Evolutionary conservation across 30 jellyfish, hydroid and myxozoan genomes (phyloP), one percentile per base, ranked within the genome.

Genomic region (Aurelia sp.): DNA sequence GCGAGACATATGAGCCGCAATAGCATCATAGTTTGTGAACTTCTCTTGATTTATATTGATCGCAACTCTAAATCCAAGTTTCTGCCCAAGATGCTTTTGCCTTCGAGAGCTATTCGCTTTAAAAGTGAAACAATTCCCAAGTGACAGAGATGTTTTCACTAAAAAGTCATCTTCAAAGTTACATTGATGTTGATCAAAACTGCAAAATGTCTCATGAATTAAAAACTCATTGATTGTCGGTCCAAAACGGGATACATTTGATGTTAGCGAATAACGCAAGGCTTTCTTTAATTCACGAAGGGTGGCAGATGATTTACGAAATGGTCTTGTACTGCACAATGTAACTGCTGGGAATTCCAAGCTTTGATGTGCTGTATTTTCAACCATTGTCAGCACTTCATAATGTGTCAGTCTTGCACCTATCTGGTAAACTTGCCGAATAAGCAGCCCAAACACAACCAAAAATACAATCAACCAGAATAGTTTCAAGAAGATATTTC

Each of bases 121-220:
- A 10, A 59, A 59, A n/a, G 69, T 59, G 69, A 59, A 59, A 21
- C 69, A 59, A 18, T 59, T 59, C 69, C 69, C 69, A n/a, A 59
- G 33, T 9, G 69, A 13, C 69, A 8, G 16, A 59, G 69, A 18
- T 59, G 69, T 9, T 18, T 8, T 18, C 35, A 59, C 33, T 4
- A 21, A n/a, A 12, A 59, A 59, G 33, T 59, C 69, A 4, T 59
- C 35, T 21, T 15, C 4, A 59, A 59, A 59, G 6, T 21, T n/a
- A 21, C 69, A 59, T 15, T 59, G 24, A n/a, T 5, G 33, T 13
- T n/a, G 13, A 59, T 8, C 69, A 13, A 59, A 59, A 18, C 33
- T 13, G 10, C 69, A 59, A 21, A 59, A 13, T 18, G 69, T 18
- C 13, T 59, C 69, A 38, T 59, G 18, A 30, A 59, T 8, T 21